Percentiles rank a stretch among this genome's conserved stretches.
phyloP scores from a whole-genome alignment of 2,888 invertebrate species.

The Spisula subtruncata region DNA sequence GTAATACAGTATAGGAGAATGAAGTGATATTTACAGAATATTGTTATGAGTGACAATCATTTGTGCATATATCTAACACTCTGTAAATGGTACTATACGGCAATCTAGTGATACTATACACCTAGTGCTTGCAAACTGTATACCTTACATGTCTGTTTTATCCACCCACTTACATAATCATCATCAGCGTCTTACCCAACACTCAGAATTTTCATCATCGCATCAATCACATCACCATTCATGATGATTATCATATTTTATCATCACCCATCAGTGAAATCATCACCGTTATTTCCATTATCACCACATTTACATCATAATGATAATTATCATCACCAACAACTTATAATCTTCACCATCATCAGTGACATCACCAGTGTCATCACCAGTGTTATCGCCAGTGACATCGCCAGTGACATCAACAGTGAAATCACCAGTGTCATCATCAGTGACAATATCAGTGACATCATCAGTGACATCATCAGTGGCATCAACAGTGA shows the following conservation, averaged over 20 bases:
- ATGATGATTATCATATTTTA: neutral
- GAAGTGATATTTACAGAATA: neutral
- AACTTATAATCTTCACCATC: too few relatives aligned
- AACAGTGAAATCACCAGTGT: too few relatives aligned
- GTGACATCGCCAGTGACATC: too few relatives aligned
- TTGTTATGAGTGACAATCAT: neutral
- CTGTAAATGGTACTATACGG: neutral
- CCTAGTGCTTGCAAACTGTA: neutral
- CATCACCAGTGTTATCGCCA: too few relatives aligned
- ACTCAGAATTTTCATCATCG: neutral
- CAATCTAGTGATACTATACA: neutral
- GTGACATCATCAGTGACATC: neutral
- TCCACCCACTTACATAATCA: neutral
- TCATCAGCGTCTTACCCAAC: neutral
- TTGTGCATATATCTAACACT: neutral
- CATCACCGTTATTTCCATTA: neutral
- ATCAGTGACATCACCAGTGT: too few relatives aligned
- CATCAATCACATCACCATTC: neutral
- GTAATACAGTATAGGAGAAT: neutral
- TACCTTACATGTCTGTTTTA: neutral
- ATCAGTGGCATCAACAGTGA: neutral
- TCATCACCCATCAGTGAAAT: neutral
- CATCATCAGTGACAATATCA: constrained; percentile 17
- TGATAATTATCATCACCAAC: too few relatives aligned
- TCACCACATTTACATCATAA: neutral